Evolutionary conservation across 2,888 invertebrate species (phyloP).

Genomic region (Pseudococcus longispinus): DNA sequence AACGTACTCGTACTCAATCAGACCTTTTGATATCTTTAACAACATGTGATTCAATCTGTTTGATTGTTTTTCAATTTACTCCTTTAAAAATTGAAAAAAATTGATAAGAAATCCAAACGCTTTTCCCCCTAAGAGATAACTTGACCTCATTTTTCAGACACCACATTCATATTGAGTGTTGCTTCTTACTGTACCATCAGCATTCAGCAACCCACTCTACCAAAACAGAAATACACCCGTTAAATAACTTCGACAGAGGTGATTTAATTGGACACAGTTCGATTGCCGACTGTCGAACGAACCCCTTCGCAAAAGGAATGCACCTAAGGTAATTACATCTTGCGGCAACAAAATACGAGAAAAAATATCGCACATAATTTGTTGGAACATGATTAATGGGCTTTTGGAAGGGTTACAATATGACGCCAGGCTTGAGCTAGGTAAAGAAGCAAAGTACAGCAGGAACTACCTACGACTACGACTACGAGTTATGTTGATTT

Average conservation of each 20-base stretch:
- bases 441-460: not conserved
- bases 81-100: too few species aligned
- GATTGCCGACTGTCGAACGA: not conserved
- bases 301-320: not conserved
- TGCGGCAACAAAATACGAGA: not conserved
- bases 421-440: not conserved
- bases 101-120: too few species aligned
- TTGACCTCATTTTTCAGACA: too few species aligned
- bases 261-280: not conserved
- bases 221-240: not conserved
- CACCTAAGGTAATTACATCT: not conserved
- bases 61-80: too few species aligned
- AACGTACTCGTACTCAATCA: too few species aligned
- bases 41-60: too few species aligned
- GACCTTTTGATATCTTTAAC: too few species aligned
- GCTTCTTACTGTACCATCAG: too few species aligned
- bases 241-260: not conserved
- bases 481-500: not conserved
- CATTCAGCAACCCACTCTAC: too few species aligned
- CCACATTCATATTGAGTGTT: too few species aligned
- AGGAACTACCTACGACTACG: not conserved
- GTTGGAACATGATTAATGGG: conserved; percentile 13
- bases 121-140: too few species aligned
- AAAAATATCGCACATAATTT: not conserved
- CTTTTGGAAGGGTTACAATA: conserved; percentile 12